Base-by-base conservation (phyloP, 1,140 invertebrate species). In the Bombus balteatus region DNA sequence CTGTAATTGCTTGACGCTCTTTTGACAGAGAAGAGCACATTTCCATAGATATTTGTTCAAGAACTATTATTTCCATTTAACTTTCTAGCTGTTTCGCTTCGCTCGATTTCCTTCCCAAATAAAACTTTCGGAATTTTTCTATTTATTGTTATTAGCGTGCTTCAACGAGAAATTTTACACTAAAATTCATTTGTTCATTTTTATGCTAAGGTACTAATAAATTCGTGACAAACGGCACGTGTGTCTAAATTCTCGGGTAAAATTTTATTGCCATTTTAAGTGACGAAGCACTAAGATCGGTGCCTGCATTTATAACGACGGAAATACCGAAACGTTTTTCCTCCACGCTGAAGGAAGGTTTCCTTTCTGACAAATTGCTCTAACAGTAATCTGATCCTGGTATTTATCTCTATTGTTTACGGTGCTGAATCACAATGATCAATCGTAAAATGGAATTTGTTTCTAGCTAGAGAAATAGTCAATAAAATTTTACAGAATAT, bases 281-380 rank as follows among this genome's bases (percentile, higher is more conserved):
- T 1, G 47, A 53, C 18, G 9, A 37, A 1, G 6, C 13, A 32
- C 25, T 65, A 3, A 25, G 18, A 0, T 22, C 8, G 25, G 3
- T 53, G 57, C 3, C 22, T 28, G 10, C 53, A 13, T 32, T 34
- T 43, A 25, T 2, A 28, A n/a, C 3, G 28, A 65, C 41, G 34
- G 28, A 65, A 77, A 77, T 77, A 77, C 75, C 75, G 41, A 37
- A 65, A 37, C 41, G 37, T 77, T 32, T 59, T 77, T 59, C 43
- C 41, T 77, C 1, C 75, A 32, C 1, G 15, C 1, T 41, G 41
- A 62, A 32, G n/a, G 57, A 39, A n/a, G 37, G 6, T 77, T 77
- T 62, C 28, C 32, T 62, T 65, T 12, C 34, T 34, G 34, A 39
- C 34, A 39, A 39, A 77, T 65, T 62, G 75, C 34, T 65, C 9